These are phyloP conservation scores for Artibeus lituratus DNA, from an alignment of 2,797 vertebrate genomes.

Conservation along the genomic window DNA sequence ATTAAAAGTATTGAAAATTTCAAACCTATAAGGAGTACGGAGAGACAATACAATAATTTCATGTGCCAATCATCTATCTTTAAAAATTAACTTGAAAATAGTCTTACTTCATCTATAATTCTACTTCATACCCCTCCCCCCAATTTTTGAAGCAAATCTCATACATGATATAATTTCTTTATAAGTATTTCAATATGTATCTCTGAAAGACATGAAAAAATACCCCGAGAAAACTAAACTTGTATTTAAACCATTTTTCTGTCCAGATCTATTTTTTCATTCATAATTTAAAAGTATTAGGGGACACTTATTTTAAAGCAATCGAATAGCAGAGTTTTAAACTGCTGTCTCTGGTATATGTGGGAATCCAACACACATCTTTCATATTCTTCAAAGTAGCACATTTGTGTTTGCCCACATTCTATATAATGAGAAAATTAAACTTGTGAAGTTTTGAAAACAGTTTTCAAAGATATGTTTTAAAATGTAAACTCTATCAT, in stretches of 20 bases:
- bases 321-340: neutral
- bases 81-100: neutral
- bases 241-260: neutral
- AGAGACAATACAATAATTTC: neutral
- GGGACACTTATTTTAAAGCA: neutral
- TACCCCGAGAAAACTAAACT: neutral
- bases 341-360: accelerated
- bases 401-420: neutral
- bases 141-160: neutral
- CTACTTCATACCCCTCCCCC: accelerated
- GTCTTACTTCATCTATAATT: neutral
- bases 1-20: neutral
- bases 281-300: neutral
- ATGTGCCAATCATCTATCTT: neutral
- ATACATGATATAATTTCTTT: neutral
- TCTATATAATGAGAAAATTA: neutral
- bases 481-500: neutral
- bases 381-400: neutral
- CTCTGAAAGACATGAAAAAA: neutral
- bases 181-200: neutral
- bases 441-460: neutral
- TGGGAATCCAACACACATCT: neutral
- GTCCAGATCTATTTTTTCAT: neutral
- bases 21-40: neutral
- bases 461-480: no score